These are phyloP conservation scores for Morpho helenor DNA, from an alignment of 2,888 invertebrate species.

Conservation along the genomic window DNA sequence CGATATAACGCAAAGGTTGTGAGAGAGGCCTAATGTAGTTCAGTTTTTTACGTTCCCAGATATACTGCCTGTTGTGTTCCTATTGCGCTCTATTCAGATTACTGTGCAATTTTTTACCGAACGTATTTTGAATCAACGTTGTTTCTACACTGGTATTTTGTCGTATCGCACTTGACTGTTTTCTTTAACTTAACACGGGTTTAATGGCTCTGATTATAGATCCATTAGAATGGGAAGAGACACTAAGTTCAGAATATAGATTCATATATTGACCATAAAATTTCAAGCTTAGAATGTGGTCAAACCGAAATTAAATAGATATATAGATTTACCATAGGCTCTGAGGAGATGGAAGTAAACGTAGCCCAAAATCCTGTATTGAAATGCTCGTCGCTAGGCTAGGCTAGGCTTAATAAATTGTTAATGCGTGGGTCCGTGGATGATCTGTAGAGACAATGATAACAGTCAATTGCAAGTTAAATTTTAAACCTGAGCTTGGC, in stretches of 20 bases:
- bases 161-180: conserved; percentile 33
- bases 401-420: too few species aligned
- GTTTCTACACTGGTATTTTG: conserved; percentile 59
- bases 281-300: too few species aligned
- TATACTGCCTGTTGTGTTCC: conserved; percentile 74
- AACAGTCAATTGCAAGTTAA: conserved; percentile 16
- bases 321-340: too few species aligned
- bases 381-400: too few species aligned
- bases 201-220: too few species aligned
- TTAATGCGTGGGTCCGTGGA: too few species aligned
- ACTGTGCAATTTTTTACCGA: conserved; percentile 51
- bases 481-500: conserved; percentile 29
- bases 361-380: too few species aligned
- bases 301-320: too few species aligned
- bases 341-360: too few species aligned
- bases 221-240: too few species aligned
- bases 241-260: too few species aligned
- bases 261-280: too few species aligned
- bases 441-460: neutral
- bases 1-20: conserved; percentile 62
- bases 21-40: conserved; percentile 74
- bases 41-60: conserved; percentile 54
- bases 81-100: conserved; percentile 40
- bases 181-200: conserved; percentile 15
- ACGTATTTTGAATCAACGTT: conserved; percentile 37